These are phyloP conservation scores for Callipepla californica DNA, from an alignment of 2,113 vertebrate species.

Conservation along the genomic window DNA sequence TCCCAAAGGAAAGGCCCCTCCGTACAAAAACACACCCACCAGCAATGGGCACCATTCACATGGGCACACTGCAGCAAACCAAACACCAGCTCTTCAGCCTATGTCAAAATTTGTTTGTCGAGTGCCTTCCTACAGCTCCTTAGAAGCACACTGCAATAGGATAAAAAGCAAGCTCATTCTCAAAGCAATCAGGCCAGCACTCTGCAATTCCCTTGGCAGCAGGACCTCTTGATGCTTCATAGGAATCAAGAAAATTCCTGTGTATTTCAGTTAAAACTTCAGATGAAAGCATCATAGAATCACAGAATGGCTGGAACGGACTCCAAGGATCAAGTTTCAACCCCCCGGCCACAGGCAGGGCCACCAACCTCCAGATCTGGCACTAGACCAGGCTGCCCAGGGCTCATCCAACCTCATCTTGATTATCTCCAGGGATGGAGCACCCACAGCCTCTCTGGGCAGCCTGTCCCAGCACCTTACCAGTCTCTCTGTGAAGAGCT, in stretches of 20 bases:
- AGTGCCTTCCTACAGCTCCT: not conserved
- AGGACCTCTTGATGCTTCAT: fast-evolving
- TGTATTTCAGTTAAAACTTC: not conserved
- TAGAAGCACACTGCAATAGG: not conserved
- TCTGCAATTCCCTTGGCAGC: not conserved
- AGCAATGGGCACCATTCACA: not conserved
- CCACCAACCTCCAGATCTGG: too few species aligned
- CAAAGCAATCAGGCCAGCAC: not conserved
- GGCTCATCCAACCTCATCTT: too few species aligned
- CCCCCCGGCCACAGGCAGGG: too few species aligned
- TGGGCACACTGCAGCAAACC: not conserved
- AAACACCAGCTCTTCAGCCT: not conserved
- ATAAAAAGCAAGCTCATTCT: not conserved
- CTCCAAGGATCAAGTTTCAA: too few species aligned
- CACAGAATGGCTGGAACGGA: too few species aligned
- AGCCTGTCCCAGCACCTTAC: too few species aligned
- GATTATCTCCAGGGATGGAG: too few species aligned
- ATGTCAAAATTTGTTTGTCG: conserved; percentile 21
- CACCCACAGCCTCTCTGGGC: too few species aligned
- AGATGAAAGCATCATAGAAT: not conserved
- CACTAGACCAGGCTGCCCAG: too few species aligned
- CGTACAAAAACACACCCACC: not conserved
- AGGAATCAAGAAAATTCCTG: not conserved
- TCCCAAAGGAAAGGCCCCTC: not conserved
- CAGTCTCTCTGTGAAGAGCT: too few species aligned